Evolutionary conservation across 1,140 invertebrate genomes (phyloP).

Genomic region (Heliothis subflexa): DNA sequence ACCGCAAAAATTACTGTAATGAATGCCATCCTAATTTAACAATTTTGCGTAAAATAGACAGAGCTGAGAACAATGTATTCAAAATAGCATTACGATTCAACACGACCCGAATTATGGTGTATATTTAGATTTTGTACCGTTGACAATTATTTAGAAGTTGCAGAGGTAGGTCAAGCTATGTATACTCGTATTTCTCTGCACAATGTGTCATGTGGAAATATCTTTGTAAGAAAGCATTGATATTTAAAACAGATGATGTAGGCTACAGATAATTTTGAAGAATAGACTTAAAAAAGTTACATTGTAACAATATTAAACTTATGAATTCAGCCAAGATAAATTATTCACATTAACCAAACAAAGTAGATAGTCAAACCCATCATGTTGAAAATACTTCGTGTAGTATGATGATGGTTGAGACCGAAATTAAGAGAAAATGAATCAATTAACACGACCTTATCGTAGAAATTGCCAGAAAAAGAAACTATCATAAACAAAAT

Average conservation of each 20-base stretch:
- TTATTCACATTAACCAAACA: too few relatives aligned
- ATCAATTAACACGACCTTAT: not conserved
- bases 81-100: slow-evolving; percentile 61
- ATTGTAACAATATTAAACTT: not conserved
- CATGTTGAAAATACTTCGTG: too few relatives aligned
- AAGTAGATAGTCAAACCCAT: too few relatives aligned
- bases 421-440: too few relatives aligned
- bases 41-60: slow-evolving; percentile 32
- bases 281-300: not conserved
- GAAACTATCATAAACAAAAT: not conserved
- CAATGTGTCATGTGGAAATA: not conserved
- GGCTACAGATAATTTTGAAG: not conserved
- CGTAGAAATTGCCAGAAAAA: not conserved
- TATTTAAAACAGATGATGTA: not conserved
- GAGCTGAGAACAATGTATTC: slow-evolving; percentile 48
- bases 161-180: slow-evolving; percentile 30
- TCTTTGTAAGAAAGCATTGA: not conserved
- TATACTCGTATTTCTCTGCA: slow-evolving; percentile 1
- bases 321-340: too few relatives aligned
- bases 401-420: too few relatives aligned
- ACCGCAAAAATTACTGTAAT: slow-evolving; percentile 28
- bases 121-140: slow-evolving; percentile 57
- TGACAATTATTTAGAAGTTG: slow-evolving; percentile 56
- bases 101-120: slow-evolving; percentile 52
- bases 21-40: slow-evolving; percentile 34